Conservation (phyloP, 2,797 vertebrate species). For the Knipowitschia caucasica region DNA sequence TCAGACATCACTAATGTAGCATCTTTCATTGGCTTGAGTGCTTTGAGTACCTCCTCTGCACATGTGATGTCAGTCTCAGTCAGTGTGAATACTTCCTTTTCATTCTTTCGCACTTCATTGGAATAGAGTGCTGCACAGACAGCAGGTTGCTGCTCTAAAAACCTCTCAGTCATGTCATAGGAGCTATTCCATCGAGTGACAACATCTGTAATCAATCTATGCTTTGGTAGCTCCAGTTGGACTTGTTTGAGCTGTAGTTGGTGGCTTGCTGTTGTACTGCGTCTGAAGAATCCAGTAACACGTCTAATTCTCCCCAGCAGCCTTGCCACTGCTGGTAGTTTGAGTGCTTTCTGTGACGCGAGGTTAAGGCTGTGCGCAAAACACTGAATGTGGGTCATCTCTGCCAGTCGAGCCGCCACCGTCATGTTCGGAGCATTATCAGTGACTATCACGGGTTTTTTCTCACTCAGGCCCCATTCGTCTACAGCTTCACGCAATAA, state of each 20-base stretch:
- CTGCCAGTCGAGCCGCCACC: neutral
- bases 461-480: too few species aligned
- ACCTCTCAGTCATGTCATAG: conserved; percentile 22
- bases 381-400: neutral
- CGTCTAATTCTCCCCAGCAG: neutral
- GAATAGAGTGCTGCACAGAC: conserved; percentile 2
- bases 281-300: neutral
- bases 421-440: neutral
- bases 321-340: neutral
- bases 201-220: conserved; percentile 22
- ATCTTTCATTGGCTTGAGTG: conserved; percentile 20
- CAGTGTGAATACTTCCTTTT: conserved; percentile 27
- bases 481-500: too few species aligned
- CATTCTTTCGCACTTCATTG: conserved; percentile 14
- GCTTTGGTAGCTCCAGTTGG: conserved; percentile 17
- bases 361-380: conserved; percentile 1
- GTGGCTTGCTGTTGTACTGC: neutral
- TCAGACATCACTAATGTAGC: conserved; percentile 25
- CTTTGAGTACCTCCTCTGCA: conserved; percentile 7
- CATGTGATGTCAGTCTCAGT: conserved; percentile 15
- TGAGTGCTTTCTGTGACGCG: neutral
- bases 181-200: conserved; percentile 24
- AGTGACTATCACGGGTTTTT: too few species aligned
- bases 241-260: conserved; percentile 10
- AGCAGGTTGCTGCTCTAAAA: conserved; percentile 5